Base-by-base conservation (phyloP, 2,797 vertebrate species). In the Lepus oiostolus region DNA sequence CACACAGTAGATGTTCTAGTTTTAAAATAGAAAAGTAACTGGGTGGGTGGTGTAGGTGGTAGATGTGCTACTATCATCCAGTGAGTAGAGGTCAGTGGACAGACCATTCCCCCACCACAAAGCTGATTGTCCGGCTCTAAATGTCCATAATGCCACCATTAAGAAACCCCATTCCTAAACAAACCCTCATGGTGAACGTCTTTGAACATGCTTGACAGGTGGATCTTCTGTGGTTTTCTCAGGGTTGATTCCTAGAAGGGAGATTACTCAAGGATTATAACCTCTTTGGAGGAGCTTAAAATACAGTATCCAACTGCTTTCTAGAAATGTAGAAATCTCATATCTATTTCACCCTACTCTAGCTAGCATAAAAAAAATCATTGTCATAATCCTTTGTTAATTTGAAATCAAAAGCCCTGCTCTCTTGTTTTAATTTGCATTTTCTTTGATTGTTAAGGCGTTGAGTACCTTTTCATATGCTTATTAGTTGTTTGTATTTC, bases 391-490 rank as follows among this genome's bases (percentile, higher is more conserved):
- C 38, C 42, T 95, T 65, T 68, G 67, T 90, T 94, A 94, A 96
- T 84, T 90, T 86, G 62, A 87, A 80, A 90, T 38, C 28, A 26
- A 77, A 70, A 87, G 16, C 32, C 16, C 3, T 5, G 2, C 60
- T 89, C 26, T 81, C 47, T 65, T 81, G 67, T 93, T 82, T 82
- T 76, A 88, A 95, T 96, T 96, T 93, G 70, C 82, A 90, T 96
- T 95, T 88, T 80, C 93, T 95, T 90, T 96, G 79, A 93, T 94
- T 83, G 52, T 88, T 65, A 75, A 75, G 47, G 83, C 91, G 38
- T 71, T 54, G 70, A 93, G 50, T 81, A 85, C 70, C 90, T 97
- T 96, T 96, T 96, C 74, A 75, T 91, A 80, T 93, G 93, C 94
- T 96, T 93, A 90, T 95, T 75, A 83, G 68, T 74, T 87, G 42